Conservation (phyloP, 1,140 invertebrate species). For the Drosophila lacertosa region DNA sequence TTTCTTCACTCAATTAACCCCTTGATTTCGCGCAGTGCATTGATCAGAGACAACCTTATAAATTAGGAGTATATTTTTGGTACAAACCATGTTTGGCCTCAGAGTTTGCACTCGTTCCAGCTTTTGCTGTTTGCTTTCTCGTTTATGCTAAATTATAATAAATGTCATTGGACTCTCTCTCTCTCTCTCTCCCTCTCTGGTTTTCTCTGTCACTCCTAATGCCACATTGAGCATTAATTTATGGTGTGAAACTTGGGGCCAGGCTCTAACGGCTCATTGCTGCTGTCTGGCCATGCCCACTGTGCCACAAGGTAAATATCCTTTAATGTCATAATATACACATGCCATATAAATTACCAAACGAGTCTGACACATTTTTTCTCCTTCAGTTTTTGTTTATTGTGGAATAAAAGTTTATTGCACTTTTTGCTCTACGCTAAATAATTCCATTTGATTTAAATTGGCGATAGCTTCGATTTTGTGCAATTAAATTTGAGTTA, state of each 20-base stretch:
- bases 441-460: no score
- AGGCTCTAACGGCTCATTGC: conserved; percentile 30
- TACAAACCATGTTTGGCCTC: not conserved
- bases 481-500: no score
- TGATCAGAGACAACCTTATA: conserved; percentile 28
- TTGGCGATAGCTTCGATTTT: no score
- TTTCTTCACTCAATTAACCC: not conserved
- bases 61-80: conserved; percentile 48
- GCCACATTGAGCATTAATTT: conserved; percentile 76
- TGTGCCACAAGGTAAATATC: conserved; percentile 31
- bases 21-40: conserved; percentile 2
- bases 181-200: conserved; percentile 30
- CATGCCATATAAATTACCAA: conserved; percentile 22
- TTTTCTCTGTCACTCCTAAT: conserved; percentile 34
- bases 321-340: conserved; percentile 24
- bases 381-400: not conserved
- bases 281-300: conserved; percentile 10
- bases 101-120: conserved; percentile 11
- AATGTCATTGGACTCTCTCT: conserved; percentile 66
- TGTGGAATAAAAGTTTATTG: not conserved
- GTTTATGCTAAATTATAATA: conserved; percentile 71
- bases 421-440: no score
- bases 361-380: not conserved
- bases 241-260: conserved; percentile 66
- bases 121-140: conserved; percentile 16